These are phyloP conservation scores for Centroberyx gerrardi DNA, from an alignment of 2,797 vertebrate genomes.

Conservation along the genomic window DNA sequence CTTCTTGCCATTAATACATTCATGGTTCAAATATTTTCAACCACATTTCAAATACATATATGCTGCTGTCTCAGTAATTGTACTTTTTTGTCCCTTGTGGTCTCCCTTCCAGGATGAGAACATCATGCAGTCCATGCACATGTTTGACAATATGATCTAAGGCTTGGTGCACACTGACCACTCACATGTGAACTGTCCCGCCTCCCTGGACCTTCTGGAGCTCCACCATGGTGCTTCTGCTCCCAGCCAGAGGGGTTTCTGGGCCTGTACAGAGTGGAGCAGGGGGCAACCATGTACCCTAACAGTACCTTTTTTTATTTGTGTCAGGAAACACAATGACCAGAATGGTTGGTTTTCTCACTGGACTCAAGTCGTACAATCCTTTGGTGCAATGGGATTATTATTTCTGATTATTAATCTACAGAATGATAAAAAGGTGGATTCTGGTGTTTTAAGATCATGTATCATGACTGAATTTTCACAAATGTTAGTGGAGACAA, in stretches of 20 bases:
- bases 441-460: slow-evolving; percentile 3
- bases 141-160: slow-evolving; percentile 96
- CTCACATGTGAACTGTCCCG: slow-evolving; percentile 10
- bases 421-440: background rate
- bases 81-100: background rate
- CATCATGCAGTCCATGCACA: slow-evolving; percentile 98
- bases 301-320: slow-evolving; percentile 20
- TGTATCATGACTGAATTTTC: background rate
- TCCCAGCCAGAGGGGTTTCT: background rate
- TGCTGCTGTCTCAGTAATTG: background rate
- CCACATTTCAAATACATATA: background rate
- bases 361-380: background rate
- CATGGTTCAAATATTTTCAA: background rate
- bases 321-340: background rate
- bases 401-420: slow-evolving; percentile 6
- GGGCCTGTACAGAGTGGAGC: background rate
- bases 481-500: background rate
- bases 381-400: background rate
- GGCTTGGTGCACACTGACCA: background rate
- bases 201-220: slow-evolving; percentile 22
- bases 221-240: slow-evolving; percentile 12
- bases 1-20: background rate
- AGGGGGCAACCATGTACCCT: background rate
- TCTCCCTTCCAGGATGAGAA: slow-evolving; percentile 90
- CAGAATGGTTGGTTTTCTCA: background rate